Evolutionary conservation across 1,140 invertebrate genomes (phyloP), one percentile per base, ranked within the genome.

Genomic region (Anastatus disparis): DNA sequence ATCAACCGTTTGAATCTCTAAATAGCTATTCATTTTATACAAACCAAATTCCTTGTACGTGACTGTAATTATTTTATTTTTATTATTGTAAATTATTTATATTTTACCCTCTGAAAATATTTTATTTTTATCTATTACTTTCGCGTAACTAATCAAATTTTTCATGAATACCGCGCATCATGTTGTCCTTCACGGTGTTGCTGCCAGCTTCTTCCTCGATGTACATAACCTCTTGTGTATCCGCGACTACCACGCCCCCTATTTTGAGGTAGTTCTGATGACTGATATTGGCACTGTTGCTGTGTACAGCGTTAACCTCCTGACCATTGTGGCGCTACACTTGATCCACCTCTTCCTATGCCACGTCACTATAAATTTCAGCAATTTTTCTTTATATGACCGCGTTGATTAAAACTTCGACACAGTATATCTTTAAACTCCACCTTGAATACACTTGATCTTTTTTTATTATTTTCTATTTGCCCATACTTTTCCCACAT

Each of bases 401-500:
- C 70, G 22, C 24, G 15, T 31, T 64, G 66, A 9, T 68, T 63
- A 66, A 70, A 75, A 15, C 29, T 35, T 53, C 35, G 56, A 38
- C 74, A 70, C 10, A 6, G 4, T 35, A 35, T 35, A 10, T 35
- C 31, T 35, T 10, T 35, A 6, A 6, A 6, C 31, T 48, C 66
- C 75, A 77, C 76, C 75, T 9, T 66, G 20, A 58, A 58, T 35
- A 27, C 53, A 68, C 48, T 72, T 12, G 62, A 55, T 15, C 15
- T 17, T 15, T 27, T 15, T 15, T 53, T 53, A 29, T n/a, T 29
- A 15, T n/a, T 29, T 17, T 46, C 44, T 9, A 22, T 61, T 58
- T 3, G 22, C 76, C 68, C 76, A 75, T 77, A 17, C 70, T 77
- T 71, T 74, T 82, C 59, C 74, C 73, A 24, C 74, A 71, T 74